Evolutionary conservation across 2,888 invertebrate genomes (phyloP), one percentile per base, ranked within the genome.

Genomic region (Acanthosepion esculentum): DNA sequence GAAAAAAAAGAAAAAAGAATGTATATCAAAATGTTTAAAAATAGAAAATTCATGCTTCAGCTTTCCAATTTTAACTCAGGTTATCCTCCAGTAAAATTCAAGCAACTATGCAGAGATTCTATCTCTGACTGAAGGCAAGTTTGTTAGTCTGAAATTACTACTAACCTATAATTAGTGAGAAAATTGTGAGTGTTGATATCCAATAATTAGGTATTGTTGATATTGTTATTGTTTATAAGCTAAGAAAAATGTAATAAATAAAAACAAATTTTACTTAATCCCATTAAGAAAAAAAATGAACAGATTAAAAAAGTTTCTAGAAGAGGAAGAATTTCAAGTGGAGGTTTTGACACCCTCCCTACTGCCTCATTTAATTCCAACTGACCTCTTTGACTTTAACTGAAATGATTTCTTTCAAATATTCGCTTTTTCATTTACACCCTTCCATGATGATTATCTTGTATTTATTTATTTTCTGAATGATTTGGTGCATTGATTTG

Each of bases 1-100:
- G 96, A 48, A 95, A 95, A 78, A 55, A 95, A n/a, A 94, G 3
- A 41, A 41, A 41, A 41, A 41, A 41, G 93, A 53, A 48, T 18
- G 8, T 15, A 78, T 33, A 78, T 33, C n/a, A 78, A 12, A 78
- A n/a, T n/a, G 78, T n/a, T 78, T n/a, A 8, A 78, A 33, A 78
- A 78, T 15, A n/a, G n/a, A 78, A 78, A 78, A 4, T 78, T 2
- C 55, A 55, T 55, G 55, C 18, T 55, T 55, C 18, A 55, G 15
- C 55, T 55, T 18, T 18, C 15, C 55, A 55, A 55, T 55, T 20
- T 18, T 41, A 41, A 41, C 41, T 41, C 41, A 41, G 41, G 41
- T 41, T 41, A 41, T 41, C 41, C 41, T 3, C 41, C 41, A 41
- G 41, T 41, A 41, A 41, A 41, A 41, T 41, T 41, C 41, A 41